Base-by-base conservation (phyloP, 2,888 invertebrate species). In the Drosophila monieri region DNA sequence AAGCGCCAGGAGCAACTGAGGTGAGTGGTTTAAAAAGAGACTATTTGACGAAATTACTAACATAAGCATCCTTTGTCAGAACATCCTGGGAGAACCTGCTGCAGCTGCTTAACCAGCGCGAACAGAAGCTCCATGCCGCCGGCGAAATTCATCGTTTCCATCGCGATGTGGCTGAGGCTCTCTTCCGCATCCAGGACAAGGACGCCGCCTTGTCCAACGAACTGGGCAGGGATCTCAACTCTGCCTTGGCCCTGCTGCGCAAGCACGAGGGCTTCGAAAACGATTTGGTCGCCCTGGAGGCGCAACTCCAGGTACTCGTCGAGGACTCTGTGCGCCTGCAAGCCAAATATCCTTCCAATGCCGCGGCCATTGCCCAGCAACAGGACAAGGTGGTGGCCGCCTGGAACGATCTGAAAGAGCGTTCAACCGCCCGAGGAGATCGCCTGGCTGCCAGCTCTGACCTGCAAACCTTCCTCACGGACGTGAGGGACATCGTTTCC, bases 141-240 rank as follows among this genome's bases (percentile, higher is more conserved):
- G 98, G 97, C 9, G 98, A 99, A 92, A 97, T 99, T 76, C 99
- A 99, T 92, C 94, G 98, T 58, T 99, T 98, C 94, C 99, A 99
- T 92, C 94, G 98, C 56, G 99, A 99, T 92, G 97, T 97, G 1
- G 97, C 96, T 21, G 98, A 99, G 89, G 96, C 98, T 1, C 91
- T 97, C 8, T 95, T 96, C 41, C 93, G 98, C 23, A 98, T 97
- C 41, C 97, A 96, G 75, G 98, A 97, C 90, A 97, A 98, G 89
- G 95, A 96, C 72, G 96, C 96, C 0, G 95, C 95, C 3, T 94
- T 99, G 43, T 96, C 96, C 0, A 95, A 95, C 1, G 96, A 96
- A 74, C 92, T 95, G 14, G 95, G 95, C 77, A 93, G 96, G 49
- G 98, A 98, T 92, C 93, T 97, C 56, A 96, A 97, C 83, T 96